Conservation (phyloP, 2,113 vertebrate species). For the Charina bottae region DNA sequence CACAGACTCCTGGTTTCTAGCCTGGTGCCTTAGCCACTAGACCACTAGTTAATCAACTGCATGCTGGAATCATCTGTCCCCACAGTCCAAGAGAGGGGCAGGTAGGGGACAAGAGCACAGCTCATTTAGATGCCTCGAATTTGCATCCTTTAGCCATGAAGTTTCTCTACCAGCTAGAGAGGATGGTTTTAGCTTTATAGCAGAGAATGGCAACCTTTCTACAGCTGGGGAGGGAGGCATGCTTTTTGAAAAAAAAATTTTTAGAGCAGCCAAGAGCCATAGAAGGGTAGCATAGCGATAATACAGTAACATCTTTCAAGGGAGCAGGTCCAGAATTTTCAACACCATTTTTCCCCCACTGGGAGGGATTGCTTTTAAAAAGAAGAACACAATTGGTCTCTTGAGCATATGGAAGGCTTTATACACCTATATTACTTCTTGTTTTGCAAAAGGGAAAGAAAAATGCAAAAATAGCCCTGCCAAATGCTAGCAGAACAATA, state of each 20-base stretch:
- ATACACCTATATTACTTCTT: background rate
- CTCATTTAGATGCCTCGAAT: background rate
- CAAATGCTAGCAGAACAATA: background rate
- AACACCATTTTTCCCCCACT: background rate
- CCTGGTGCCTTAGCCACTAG: too few relatives aligned
- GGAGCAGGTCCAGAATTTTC: background rate
- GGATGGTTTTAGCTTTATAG: background rate
- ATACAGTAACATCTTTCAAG: background rate
- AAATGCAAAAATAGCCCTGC: background rate
- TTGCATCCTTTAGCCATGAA: background rate
- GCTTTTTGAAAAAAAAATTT: background rate
- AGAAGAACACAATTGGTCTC: background rate
- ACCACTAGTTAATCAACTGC: too few relatives aligned
- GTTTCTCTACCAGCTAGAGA: background rate
- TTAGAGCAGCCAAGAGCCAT: background rate
- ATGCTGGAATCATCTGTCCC: background rate
- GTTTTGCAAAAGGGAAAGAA: background rate
- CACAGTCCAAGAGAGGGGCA: background rate
- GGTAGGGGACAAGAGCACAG: background rate
- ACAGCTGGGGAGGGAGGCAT: background rate
- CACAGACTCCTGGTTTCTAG: too few relatives aligned
- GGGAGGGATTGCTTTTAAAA: background rate
- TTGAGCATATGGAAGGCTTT: background rate
- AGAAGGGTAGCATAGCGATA: background rate
- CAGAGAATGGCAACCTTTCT: background rate